These are phyloP conservation scores for Actinia tenebrosa DNA, from an alignment of 64 coral and sea anemone species.

Conservation along the genomic window DNA sequence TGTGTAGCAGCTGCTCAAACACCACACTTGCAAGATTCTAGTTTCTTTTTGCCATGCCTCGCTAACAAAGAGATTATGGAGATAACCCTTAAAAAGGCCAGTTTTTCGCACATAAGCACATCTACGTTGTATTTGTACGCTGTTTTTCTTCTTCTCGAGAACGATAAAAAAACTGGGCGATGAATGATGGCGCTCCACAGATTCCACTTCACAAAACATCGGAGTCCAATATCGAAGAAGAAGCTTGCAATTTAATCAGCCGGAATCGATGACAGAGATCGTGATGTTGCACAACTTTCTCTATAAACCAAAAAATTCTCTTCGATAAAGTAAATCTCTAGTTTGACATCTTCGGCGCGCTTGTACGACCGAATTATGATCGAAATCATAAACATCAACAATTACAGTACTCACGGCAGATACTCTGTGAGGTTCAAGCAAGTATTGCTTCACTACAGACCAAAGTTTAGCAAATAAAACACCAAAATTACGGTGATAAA, in stretches of 20 bases:
- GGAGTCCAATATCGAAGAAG: background rate
- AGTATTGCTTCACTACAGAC: background rate
- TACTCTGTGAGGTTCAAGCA: background rate
- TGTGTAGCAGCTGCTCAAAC: background rate
- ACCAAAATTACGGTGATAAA: background rate
- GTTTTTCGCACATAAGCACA: background rate
- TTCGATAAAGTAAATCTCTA: background rate
- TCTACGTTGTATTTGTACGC: background rate
- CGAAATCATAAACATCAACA: conserved; percentile 4
- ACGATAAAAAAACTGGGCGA: background rate
- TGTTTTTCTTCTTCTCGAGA: background rate
- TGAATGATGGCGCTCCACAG: background rate
- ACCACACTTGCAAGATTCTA: background rate
- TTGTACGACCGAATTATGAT: background rate
- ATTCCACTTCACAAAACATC: background rate
- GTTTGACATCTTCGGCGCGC: background rate
- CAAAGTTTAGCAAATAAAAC: background rate
- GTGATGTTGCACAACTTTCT: background rate
- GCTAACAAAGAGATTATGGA: conserved; percentile 1
- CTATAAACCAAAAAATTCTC: background rate
- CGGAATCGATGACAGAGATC: background rate
- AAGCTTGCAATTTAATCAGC: background rate
- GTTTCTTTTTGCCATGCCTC: background rate
- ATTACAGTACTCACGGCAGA: background rate
- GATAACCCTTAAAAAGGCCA: background rate